These are phyloP conservation scores for Pseudomyrmex sp. DNA, from an alignment of 1,140 invertebrate genomes.

Conservation along the genomic window DNA sequence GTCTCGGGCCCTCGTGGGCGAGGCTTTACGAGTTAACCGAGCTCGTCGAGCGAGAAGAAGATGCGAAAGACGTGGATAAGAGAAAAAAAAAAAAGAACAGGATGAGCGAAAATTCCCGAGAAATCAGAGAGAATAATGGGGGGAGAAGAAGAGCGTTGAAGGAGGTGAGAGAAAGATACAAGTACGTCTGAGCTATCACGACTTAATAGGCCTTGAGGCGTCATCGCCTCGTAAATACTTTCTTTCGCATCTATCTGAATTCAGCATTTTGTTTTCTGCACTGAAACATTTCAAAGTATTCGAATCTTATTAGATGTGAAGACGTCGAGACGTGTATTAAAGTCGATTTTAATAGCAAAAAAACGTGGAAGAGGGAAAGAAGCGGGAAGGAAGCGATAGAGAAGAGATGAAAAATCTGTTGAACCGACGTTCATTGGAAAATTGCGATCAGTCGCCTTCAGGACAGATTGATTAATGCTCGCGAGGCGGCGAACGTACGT, in stretches of 20 bases:
- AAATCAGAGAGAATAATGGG: slow-evolving; percentile 36
- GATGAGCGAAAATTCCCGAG: slow-evolving; percentile 46
- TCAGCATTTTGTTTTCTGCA: not conserved
- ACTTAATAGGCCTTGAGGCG: not conserved
- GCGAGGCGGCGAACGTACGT: slow-evolving; percentile 61
- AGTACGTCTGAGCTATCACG: not conserved
- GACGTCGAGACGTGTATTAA: no score
- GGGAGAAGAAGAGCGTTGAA: slow-evolving; percentile 12
- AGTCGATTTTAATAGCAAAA: no score
- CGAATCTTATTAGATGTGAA: no score
- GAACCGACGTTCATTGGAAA: slow-evolving; percentile 73
- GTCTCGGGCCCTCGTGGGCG: slow-evolving; percentile 62
- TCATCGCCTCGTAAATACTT: not conserved
- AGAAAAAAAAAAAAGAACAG: slow-evolving; percentile 36
- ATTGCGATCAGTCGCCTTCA: slow-evolving; percentile 67
- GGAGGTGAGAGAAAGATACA: not conserved
- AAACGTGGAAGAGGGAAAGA: slow-evolving; percentile 16
- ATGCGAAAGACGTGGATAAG: slow-evolving; percentile 20
- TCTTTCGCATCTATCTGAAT: not conserved
- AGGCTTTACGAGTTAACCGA: slow-evolving; percentile 71
- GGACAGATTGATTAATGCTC: slow-evolving; percentile 76
- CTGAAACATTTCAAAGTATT: no score
- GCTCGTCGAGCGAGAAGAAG: slow-evolving; percentile 38
- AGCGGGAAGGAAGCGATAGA: not conserved
- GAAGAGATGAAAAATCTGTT: slow-evolving; percentile 73